Evolutionary conservation across 2,888 invertebrate species (phyloP).

Genomic region (Orchesella flavescens): DNA sequence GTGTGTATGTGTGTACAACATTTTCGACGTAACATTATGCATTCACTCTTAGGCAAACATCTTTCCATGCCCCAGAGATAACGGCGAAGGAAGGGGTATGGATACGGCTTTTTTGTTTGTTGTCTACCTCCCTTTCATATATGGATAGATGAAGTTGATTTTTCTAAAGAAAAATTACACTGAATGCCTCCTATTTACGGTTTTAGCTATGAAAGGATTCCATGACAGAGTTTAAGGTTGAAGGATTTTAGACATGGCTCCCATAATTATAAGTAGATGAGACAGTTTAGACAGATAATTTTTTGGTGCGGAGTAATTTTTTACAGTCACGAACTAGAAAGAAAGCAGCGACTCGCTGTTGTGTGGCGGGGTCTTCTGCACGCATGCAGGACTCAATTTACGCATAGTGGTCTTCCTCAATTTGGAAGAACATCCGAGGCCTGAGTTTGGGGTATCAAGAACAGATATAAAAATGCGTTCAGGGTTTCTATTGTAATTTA

Average conservation of each 20-base stretch:
- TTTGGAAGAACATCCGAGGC: too few relatives aligned
- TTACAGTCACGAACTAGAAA: conserved; percentile 35
- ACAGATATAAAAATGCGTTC: too few relatives aligned
- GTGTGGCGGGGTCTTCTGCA: neutral
- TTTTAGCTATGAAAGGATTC: conserved; percentile 35
- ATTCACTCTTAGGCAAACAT: conserved; percentile 4
- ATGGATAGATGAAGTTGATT: neutral
- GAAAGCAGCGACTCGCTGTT: neutral
- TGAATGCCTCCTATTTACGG: conserved; percentile 43
- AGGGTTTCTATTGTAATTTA: too few relatives aligned
- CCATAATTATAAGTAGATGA: conserved; percentile 33
- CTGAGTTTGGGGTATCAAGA: too few relatives aligned
- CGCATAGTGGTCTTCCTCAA: too few relatives aligned
- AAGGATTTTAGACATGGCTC: conserved; percentile 32
- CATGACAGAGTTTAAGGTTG: conserved; percentile 22
- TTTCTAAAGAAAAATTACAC: conserved; percentile 8
- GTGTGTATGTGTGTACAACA: conserved; percentile 1
- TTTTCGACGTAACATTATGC: conserved; percentile 5
- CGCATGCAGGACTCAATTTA: too few relatives aligned
- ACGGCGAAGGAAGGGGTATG: conserved; percentile 37
- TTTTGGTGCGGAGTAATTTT: conserved; percentile 10
- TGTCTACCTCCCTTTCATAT: neutral
- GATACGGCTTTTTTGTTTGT: conserved; percentile 53
- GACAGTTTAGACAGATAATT: conserved; percentile 38
- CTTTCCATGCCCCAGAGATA: conserved; percentile 12